These are phyloP conservation scores for Hypena proboscidalis DNA, from an alignment of 2,888 invertebrate genomes.

Conservation along the genomic window DNA sequence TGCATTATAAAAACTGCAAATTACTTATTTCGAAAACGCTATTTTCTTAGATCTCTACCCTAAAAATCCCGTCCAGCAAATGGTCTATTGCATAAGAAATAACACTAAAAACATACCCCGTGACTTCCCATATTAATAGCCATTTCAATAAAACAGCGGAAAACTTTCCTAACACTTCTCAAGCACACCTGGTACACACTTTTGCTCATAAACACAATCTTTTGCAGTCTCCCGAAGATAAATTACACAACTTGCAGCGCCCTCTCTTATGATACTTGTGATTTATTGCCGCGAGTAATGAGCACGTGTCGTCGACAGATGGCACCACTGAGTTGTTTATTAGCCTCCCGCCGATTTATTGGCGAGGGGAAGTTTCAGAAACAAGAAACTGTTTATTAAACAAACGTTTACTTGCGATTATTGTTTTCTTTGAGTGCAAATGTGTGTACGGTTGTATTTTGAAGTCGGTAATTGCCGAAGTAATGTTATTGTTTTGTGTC, in stretches of 20 bases:
- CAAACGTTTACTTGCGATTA: constrained; percentile 41
- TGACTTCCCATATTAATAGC: constrained; percentile 10
- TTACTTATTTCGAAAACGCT: too few species aligned
- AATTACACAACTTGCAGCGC: constrained; percentile 69
- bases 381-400: constrained; percentile 40
- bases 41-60: too few species aligned
- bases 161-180: constrained; percentile 36
- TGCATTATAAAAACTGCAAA: too few species aligned
- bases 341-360: constrained; percentile 64
- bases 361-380: constrained; percentile 43
- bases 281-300: constrained; percentile 72
- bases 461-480: constrained; percentile 1
- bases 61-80: too few species aligned
- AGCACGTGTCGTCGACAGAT: constrained; percentile 71
- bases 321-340: constrained; percentile 67
- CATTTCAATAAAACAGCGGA: constrained; percentile 10
- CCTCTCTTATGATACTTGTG: constrained; percentile 71
- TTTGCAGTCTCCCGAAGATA: constrained; percentile 61
- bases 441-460: constrained; percentile 28
- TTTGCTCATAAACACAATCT: constrained; percentile 71
- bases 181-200: constrained; percentile 40
- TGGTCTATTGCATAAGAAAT: neutral
- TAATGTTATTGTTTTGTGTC: constrained; percentile 5
- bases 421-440: constrained; percentile 44
- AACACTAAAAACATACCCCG: neutral